These are phyloP conservation scores for Xylota sylvarum DNA, from an alignment of 2,888 invertebrate genomes.

Conservation along the genomic window DNA sequence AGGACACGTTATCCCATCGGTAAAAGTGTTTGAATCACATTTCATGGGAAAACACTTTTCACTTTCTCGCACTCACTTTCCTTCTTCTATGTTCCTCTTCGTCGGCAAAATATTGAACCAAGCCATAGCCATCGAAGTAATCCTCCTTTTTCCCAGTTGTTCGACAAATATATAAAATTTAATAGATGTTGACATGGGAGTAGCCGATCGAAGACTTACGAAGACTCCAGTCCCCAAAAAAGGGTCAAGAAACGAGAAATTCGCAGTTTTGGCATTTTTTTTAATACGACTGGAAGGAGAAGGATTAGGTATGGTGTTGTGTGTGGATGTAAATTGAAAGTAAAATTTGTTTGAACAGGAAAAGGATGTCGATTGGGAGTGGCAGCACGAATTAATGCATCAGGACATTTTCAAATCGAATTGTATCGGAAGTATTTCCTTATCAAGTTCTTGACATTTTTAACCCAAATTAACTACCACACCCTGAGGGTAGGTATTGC, in stretches of 20 bases:
- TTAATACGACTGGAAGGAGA: background rate
- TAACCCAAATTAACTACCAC: constrained; percentile 8
- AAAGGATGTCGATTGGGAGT: background rate
- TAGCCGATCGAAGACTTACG: background rate
- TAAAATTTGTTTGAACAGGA: background rate
- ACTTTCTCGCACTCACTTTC: background rate
- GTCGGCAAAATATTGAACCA: background rate
- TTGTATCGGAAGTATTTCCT: background rate
- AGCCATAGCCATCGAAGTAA: background rate
- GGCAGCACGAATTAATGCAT: background rate
- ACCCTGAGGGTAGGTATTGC: background rate
- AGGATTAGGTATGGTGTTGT: background rate
- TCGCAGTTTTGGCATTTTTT: background rate
- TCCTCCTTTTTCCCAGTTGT: background rate
- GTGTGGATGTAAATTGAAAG: background rate
- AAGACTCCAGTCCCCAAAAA: background rate
- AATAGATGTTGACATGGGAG: background rate
- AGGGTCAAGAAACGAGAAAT: background rate
- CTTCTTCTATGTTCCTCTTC: background rate
- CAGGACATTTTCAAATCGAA: background rate
- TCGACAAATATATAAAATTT: background rate
- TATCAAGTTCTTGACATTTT: background rate
- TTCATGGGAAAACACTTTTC: constrained; percentile 17
- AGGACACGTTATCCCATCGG: constrained; percentile 35
- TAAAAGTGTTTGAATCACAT: constrained; percentile 47